phyloP scores from a whole-genome alignment of 2,113 vertebrate genomes.

The Cynocephalus volans region DNA sequence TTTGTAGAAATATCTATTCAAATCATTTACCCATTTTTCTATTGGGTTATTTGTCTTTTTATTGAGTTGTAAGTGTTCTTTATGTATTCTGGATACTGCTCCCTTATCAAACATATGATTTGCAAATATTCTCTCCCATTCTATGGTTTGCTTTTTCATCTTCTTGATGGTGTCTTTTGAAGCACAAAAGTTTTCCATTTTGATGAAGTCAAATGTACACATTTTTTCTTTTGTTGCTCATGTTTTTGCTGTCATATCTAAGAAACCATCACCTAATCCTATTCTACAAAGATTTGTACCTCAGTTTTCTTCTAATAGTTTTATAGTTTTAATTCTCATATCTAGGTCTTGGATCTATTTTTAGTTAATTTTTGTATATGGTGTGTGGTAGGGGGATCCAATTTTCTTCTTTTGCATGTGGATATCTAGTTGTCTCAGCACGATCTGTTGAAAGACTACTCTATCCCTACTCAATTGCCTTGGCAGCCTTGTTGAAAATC shows the following conservation, averaged over 20 bases:
- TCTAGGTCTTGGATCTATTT: not conserved
- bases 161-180: not conserved
- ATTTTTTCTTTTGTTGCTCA: not conserved
- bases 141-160: not conserved
- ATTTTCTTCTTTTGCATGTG: not conserved
- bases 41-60: not conserved
- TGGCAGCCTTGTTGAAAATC: not conserved
- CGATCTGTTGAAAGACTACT: not conserved
- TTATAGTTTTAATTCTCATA: not conserved
- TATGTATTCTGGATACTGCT: not conserved
- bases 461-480: not conserved
- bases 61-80: not conserved
- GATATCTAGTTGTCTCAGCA: not conserved
- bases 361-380: not conserved
- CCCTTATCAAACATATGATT: not conserved
- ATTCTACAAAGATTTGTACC: not conserved
- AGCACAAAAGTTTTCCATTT: not conserved
- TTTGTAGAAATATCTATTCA: conserved; percentile 10
- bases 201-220: not conserved
- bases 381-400: not conserved
- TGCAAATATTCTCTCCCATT: not conserved
- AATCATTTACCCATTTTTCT: not conserved
- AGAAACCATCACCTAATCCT: not conserved
- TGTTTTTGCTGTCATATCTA: not conserved
- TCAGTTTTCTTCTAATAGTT: not conserved